These are phyloP conservation scores for Pollicipes pollicipes DNA, from an alignment of 1,140 invertebrate species.

Conservation along the genomic window DNA sequence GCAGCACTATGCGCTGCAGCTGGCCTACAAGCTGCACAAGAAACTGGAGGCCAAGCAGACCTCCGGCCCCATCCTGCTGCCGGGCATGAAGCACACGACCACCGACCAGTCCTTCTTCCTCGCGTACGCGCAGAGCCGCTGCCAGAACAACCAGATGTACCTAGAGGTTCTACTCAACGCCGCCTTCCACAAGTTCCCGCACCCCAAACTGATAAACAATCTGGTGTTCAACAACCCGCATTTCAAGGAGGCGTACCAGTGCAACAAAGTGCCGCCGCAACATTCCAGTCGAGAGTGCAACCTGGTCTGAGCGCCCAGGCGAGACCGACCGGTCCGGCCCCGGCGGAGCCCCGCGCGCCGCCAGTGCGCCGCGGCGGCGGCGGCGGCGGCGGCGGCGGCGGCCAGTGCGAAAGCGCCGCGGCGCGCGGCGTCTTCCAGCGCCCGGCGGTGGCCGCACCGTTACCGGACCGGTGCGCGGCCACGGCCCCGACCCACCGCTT, in stretches of 20 bases:
- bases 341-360: no score
- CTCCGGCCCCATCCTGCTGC: not conserved
- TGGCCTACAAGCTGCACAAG: conserved; percentile 4
- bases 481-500: not conserved
- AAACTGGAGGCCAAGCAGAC: not conserved
- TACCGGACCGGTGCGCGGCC: not conserved
- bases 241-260: conserved; percentile 1
- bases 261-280: not conserved
- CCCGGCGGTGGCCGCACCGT: not conserved
- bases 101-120: conserved; percentile 4
- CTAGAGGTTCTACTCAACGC: conserved; percentile 1
- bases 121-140: conserved; percentile 5
- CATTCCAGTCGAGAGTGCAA: not conserved
- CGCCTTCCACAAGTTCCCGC: conserved; percentile 3
- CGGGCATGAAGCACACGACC: conserved; percentile 1
- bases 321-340: no score
- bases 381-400: no score
- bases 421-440: no score
- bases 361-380: no score
- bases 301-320: not conserved
- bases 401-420: not conserved
- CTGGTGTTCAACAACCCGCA: not conserved
- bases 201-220: not conserved
- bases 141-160: not conserved
- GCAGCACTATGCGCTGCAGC: not conserved